phyloP scores from a whole-genome alignment of 2,797 vertebrate genomes.

The Manis javanica region DNA sequence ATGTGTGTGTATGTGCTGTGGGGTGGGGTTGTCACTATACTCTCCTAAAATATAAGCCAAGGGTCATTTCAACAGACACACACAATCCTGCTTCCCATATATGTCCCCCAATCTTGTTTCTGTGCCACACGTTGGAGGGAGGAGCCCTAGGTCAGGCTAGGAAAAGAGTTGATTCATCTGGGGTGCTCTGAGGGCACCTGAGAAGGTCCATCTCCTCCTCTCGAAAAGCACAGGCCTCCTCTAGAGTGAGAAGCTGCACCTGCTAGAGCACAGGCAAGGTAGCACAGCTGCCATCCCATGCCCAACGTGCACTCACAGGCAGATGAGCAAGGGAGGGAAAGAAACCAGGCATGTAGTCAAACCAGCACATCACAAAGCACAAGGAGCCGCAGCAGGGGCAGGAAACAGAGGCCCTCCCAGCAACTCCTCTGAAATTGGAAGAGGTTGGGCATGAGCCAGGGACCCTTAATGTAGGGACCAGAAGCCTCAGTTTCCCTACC shows the following conservation, averaged over 20 bases:
- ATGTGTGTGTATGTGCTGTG: neutral
- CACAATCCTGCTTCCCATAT: conserved; percentile 28
- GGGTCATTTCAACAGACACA: conserved; percentile 53
- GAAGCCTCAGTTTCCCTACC: conserved; percentile 71
- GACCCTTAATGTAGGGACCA: conserved; percentile 63
- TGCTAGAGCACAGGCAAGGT: neutral
- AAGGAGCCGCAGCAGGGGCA: conserved; percentile 67
- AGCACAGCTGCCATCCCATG: neutral
- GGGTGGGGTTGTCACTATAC: conserved; percentile 43
- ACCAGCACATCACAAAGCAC: conserved; percentile 80
- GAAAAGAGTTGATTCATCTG: neutral
- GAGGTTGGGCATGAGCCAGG: conserved; percentile 54
- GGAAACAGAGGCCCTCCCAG: conserved; percentile 30
- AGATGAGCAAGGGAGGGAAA: neutral
- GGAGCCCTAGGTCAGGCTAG: neutral
- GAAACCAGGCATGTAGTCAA: conserved; percentile 53
- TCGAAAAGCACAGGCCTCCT: conserved; percentile 35
- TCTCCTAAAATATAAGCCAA: conserved; percentile 68
- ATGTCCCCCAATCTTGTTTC: neutral
- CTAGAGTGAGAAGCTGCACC: neutral
- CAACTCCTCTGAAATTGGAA: conserved; percentile 30
- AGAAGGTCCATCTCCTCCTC: neutral
- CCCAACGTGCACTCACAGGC: neutral
- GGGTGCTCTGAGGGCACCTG: neutral
- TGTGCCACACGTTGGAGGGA: neutral